Evolutionary conservation across 2,797 vertebrate genomes (phyloP), one percentile per base, ranked within the genome.

Genomic region (Orestias chungarensis): DNA sequence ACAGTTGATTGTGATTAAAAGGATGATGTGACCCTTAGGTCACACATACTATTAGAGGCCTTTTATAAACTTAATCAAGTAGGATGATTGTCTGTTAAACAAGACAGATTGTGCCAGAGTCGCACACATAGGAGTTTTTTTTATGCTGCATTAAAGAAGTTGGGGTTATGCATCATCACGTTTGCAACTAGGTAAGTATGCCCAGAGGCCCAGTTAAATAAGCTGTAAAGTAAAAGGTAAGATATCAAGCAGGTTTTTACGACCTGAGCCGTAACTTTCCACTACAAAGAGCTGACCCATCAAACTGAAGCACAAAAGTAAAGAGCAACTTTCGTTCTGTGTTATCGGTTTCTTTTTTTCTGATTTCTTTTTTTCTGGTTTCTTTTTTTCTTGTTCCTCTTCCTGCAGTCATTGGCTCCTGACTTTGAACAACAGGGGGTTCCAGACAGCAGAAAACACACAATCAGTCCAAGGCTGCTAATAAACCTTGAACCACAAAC

Each of bases 401-500:
- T n/a, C n/a, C n/a, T 44, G 25, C 10, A 44, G 42, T 42, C 25
- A 1, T 42, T 64, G 44, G n/a, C 65, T 85, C 76, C 69, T 76
- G 84, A 91, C 85, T 87, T 86, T 87, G 87, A 88, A 88, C 86
- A 89, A 75, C 82, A 64, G 44, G 12, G n/a, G 71, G 69, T 67
- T 61, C 69, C 81, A 85, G 90, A 88, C 90, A 81, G 71, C 72
- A 85, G 79, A 85, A 66, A 86, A 80, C 84, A 74, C 70, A 57
- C 77, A 78, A 66, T 72, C 90, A 91, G 91, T 92, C 91, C 91
- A 92, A 93, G 91, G 90, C 89, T 93, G 88, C 76, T 82, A 27
- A 80, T 85, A 85, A 88, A 92, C 90, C 92, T 93, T 93, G 92
- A 93, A 92, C 92, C 87, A 88, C 71, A 79, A 68, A 78, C 71